phyloP scores from a whole-genome alignment of 2,888 invertebrate species.

The Eudemis profundana region DNA sequence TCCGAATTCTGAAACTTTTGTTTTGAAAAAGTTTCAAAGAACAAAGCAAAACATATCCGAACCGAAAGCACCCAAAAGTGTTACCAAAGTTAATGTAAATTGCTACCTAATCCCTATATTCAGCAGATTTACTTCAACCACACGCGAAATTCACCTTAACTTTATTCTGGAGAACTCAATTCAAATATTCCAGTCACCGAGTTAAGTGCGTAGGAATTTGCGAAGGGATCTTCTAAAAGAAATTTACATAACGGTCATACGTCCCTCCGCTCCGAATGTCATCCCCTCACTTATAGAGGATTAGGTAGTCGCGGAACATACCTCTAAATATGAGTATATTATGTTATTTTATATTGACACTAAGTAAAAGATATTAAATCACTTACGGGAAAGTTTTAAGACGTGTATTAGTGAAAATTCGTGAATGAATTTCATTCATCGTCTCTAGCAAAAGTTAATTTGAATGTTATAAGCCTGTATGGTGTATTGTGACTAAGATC shows the following conservation, averaged over 20 bases:
- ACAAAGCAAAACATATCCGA: background rate
- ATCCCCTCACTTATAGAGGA: constrained; percentile 20
- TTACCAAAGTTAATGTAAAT: constrained; percentile 12
- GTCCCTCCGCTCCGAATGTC: constrained; percentile 26
- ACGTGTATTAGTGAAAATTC: too few relatives aligned
- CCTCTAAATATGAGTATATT: background rate
- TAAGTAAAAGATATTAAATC: too few relatives aligned
- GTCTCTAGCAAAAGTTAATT: too few relatives aligned
- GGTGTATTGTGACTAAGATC: too few relatives aligned
- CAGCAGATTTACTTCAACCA: constrained; percentile 30
- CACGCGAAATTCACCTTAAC: constrained; percentile 30
- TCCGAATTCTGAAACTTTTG: background rate
- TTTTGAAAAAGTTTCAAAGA: background rate
- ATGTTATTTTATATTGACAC: too few relatives aligned
- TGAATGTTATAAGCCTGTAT: too few relatives aligned
- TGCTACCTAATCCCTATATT: constrained; percentile 6
- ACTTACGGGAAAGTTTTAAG: too few relatives aligned
- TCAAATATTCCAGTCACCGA: constrained; percentile 31
- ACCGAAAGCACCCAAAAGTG: background rate
- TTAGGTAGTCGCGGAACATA: constrained; percentile 14
- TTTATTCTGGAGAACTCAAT: constrained; percentile 24
- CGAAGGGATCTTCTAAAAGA: constrained; percentile 30
- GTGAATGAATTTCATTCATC: too few relatives aligned
- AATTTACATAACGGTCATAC: constrained; percentile 39
- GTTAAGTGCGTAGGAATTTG: constrained; percentile 31